Evolutionary conservation across 2,888 invertebrate genomes (phyloP).

Genomic region (Ophion ellenae): DNA sequence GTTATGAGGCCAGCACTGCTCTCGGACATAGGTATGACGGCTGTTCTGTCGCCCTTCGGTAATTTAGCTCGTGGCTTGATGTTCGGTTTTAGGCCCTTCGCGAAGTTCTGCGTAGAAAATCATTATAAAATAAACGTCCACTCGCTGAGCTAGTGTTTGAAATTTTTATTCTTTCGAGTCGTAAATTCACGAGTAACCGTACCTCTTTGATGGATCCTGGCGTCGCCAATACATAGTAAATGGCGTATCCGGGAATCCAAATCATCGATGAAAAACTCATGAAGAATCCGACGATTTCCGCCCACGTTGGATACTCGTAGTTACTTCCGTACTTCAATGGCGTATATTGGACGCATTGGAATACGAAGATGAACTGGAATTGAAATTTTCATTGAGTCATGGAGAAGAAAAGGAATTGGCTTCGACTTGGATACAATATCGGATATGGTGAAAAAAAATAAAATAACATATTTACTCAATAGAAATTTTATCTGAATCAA

Average conservation of each 20-base stretch:
- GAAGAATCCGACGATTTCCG: conserved; percentile 86
- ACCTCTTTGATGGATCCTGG: conserved; percentile 86
- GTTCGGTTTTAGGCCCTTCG: conserved; percentile 84
- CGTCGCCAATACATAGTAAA: conserved; percentile 85
- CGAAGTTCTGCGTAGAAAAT: conserved; percentile 83
- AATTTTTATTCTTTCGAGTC: not conserved
- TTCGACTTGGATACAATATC: too few species aligned
- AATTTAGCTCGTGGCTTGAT: conserved; percentile 83
- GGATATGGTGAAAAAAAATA: too few species aligned
- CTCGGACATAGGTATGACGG: conserved; percentile 84
- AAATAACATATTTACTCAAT: too few species aligned
- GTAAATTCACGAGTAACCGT: conserved; percentile 28
- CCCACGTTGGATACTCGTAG: conserved; percentile 87
- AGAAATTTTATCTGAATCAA: too few species aligned
- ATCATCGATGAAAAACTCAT: conserved; percentile 88
- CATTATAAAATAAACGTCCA: not conserved
- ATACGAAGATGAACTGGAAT: conserved; percentile 86
- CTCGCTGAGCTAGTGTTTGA: not conserved
- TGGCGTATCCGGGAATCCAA: conserved; percentile 87
- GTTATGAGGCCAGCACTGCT: conserved; percentile 84
- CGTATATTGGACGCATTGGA: conserved; percentile 86
- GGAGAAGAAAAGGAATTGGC: not conserved
- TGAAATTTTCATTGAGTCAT: conserved; percentile 62
- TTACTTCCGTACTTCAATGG: conserved; percentile 86
- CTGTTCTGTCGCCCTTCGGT: conserved; percentile 83